Evolutionary conservation across 37 sponge, comb jelly and placozoan species (phyloP), one percentile per base, ranked within the genome.

Genomic region (Tethya wilhelma): DNA sequence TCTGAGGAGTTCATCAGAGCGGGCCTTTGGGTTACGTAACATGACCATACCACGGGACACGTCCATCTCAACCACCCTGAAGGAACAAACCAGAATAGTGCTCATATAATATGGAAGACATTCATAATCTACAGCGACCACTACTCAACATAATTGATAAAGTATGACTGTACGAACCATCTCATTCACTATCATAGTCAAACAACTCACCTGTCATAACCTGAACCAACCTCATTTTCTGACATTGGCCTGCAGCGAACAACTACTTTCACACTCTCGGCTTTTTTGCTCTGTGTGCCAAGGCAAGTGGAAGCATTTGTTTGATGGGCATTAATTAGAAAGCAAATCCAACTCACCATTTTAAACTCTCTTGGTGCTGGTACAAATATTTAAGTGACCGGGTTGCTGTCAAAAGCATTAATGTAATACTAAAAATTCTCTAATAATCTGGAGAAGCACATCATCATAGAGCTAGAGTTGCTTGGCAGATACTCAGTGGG

Each of bases 221-320:
- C 79, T 29, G 59, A 36, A 5, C 79, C 78, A 7, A 84, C 46
- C 64, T 98, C 99, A 33, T 87, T 77, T 53, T 83, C 74, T 38
- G 64, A 42, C 84, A 98, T 80, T 6, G 99, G 99, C 20, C 99
- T 82, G 76, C 99, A 98, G 39, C 99, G 76, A 9, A 98, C 97
- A 41, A 96, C 95, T 59, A 98, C 99, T 57, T 87, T 89, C 28
- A 98, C 95, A 59, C 80, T 80, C 71, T 98, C 99, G 1, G 91
- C 42, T 44, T 90, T 92, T 84, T 95, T 90, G 31, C 83, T 82
- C 78, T 84, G 46, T 23, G 32, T 0, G 40, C 20, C 0, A 41
- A 25, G 31, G 70, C 46, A 49, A 23, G 62, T 76, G 43, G 64
- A n/a, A 39, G 26, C 19, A 60, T 23, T 69, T 49, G 22, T 8